Percentiles rank a stretch among this genome's conserved stretches.
These are phyloP conservation scores for Manis javanica DNA, from an alignment of 2,797 vertebrate species.

Conservation along the genomic window DNA sequence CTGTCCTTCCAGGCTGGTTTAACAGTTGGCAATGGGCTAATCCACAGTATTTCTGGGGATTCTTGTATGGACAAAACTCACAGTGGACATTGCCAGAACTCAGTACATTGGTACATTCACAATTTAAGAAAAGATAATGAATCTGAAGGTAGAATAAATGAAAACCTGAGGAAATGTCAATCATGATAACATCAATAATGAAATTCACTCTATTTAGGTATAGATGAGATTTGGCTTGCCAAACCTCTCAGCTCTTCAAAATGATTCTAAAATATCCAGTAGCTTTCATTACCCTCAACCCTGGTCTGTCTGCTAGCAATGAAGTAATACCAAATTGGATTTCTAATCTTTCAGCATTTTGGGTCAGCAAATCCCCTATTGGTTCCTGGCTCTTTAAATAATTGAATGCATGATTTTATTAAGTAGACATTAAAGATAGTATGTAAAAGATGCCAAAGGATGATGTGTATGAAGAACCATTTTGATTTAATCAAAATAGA, in stretches of 20 bases:
- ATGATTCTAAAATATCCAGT: constrained; percentile 53
- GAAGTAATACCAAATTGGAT: constrained; percentile 70
- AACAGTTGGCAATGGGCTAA: background rate
- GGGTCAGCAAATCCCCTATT: constrained; percentile 64
- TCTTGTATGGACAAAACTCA: constrained; percentile 36
- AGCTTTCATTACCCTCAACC: constrained; percentile 50
- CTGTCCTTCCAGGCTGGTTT: background rate
- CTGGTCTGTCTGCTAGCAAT: constrained; percentile 48
- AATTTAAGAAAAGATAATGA: constrained; percentile 58
- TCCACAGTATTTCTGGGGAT: background rate
- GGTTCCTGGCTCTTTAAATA: constrained; percentile 65
- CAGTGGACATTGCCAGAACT: constrained; percentile 47
- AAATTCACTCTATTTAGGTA: constrained; percentile 67
- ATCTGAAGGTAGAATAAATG: constrained; percentile 43
- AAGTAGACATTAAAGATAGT: constrained; percentile 67
- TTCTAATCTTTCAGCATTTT: constrained; percentile 68
- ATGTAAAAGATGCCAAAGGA: constrained; percentile 22
- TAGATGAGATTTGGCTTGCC: constrained; percentile 55
- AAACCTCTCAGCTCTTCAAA: constrained; percentile 57
- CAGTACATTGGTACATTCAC: constrained; percentile 41
- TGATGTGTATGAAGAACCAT: constrained; percentile 26
- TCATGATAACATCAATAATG: constrained; percentile 62
- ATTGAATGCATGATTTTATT: constrained; percentile 72
- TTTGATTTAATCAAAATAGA: constrained; percentile 64
- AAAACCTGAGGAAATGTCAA: constrained; percentile 71